Evolutionary conservation across 2,797 vertebrate genomes (phyloP).

Genomic region (Girardinus metallicus): DNA sequence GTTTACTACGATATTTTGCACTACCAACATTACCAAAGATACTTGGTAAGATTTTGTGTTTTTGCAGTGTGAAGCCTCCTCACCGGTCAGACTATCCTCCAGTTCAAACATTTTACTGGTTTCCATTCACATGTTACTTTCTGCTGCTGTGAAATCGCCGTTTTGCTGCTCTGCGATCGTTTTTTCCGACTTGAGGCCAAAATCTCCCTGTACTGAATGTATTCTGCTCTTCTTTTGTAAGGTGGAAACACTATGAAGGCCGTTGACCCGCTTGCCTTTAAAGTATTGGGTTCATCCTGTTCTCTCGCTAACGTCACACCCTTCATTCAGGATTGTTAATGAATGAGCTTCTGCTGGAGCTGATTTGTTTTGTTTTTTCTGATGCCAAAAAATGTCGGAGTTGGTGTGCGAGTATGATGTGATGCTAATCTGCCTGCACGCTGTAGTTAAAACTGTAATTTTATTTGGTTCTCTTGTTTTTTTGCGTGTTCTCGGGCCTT

Average conservation of each 20-base stretch:
- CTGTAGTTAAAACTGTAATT: neutral
- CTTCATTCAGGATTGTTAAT: constrained; percentile 9
- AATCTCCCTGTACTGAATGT: constrained; percentile 68
- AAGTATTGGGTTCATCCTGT: constrained; percentile 66
- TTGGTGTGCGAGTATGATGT: neutral
- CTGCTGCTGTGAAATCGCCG: constrained; percentile 41
- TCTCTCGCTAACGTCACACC: neutral
- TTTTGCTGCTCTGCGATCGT: constrained; percentile 21
- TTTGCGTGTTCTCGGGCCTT: neutral
- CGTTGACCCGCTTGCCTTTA: constrained; percentile 62
- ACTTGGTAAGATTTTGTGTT: too few relatives aligned
- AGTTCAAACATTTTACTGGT: constrained; percentile 20
- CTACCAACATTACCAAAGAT: too few relatives aligned
- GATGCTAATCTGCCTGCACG: neutral
- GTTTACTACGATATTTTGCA: too few relatives aligned
- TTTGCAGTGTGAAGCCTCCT: constrained; percentile 28
- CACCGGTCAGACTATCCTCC: constrained; percentile 30
- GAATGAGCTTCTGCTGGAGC: constrained; percentile 17
- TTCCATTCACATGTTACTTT: constrained; percentile 23
- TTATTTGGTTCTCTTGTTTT: neutral
- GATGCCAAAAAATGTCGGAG: constrained; percentile 43
- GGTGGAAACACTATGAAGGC: constrained; percentile 45
- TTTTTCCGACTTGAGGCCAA: constrained; percentile 42
- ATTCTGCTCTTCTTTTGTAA: constrained; percentile 54
- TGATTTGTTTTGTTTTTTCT: constrained; percentile 26